Percentiles rank a stretch among this genome's conserved stretches.
Conservation (phyloP, 2,888 invertebrate species). For the Lasioglossum leucozonium region DNA sequence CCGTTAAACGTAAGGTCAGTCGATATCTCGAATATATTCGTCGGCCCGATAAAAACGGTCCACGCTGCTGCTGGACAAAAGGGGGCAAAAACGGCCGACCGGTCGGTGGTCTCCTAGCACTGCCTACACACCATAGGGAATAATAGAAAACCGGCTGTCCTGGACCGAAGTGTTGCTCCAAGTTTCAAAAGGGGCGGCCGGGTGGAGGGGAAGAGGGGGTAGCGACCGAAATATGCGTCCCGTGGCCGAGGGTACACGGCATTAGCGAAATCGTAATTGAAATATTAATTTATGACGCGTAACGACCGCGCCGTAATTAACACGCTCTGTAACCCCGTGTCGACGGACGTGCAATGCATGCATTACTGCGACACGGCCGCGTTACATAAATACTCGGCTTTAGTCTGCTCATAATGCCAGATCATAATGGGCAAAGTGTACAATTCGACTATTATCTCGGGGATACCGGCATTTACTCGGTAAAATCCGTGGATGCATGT, state of each 20-base stretch:
- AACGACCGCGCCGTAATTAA: constrained; percentile 80
- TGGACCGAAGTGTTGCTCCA: not conserved
- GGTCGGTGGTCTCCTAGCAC: not conserved
- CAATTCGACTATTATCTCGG: constrained; percentile 77
- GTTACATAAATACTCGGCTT: constrained; percentile 82
- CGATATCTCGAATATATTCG: constrained; percentile 31
- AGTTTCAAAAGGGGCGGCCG: not conserved
- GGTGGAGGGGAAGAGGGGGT: not conserved
- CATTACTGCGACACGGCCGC: constrained; percentile 77
- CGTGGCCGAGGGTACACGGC: constrained; percentile 55
- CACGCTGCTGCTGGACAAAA: not conserved
- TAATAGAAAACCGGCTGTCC: constrained; percentile 12
- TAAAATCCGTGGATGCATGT: constrained; percentile 67
- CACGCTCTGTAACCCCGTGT: constrained; percentile 78
- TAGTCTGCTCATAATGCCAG: constrained; percentile 70
- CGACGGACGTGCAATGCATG: constrained; percentile 79
- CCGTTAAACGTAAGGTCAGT: constrained; percentile 36
- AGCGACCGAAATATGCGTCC: constrained; percentile 53
- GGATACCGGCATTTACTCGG: constrained; percentile 69
- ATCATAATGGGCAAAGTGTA: constrained; percentile 79
- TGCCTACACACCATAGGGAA: not conserved
- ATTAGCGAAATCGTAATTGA: constrained; percentile 81
- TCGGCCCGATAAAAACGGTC: constrained; percentile 9
- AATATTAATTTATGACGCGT: constrained; percentile 82
- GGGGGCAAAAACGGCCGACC: not conserved